A percentile compares a stretch with the other conserved stretches of the same genome.
phyloP scores from a whole-genome alignment of 2,797 vertebrate genomes.

The Lithobates pipiens region DNA sequence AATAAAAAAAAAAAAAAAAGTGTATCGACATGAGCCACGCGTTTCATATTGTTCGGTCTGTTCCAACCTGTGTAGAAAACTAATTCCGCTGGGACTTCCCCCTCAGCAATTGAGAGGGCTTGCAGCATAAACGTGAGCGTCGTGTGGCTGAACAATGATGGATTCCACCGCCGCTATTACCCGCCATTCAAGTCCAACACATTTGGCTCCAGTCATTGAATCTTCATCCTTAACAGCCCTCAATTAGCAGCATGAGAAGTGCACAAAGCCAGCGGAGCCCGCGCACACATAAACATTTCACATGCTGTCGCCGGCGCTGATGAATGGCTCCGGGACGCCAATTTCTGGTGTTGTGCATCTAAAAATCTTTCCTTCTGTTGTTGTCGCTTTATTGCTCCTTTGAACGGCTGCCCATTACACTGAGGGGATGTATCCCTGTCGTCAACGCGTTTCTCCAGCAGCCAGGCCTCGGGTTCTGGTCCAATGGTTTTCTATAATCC shows the following conservation, averaged over 20 bases:
- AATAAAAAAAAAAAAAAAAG: no score
- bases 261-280: background rate
- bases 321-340: background rate
- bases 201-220: slow-evolving; percentile 16
- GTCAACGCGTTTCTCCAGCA: no score
- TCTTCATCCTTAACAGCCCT: background rate
- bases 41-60: background rate
- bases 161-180: background rate
- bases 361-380: background rate
- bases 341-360: background rate
- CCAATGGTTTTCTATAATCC: no score
- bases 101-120: background rate
- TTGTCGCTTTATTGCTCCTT: background rate
- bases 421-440: background rate
- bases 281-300: background rate
- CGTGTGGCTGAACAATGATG: background rate
- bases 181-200: background rate
- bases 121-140: background rate
- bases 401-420: background rate
- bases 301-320: background rate
- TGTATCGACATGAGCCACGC: no score
- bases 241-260: slow-evolving; percentile 18
- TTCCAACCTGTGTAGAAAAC: background rate
- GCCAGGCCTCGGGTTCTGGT: no score
- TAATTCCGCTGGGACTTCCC: background rate